These are phyloP conservation scores for Hemitrygon akajei DNA, from an alignment of 2,797 vertebrate species.

Conservation along the genomic window DNA sequence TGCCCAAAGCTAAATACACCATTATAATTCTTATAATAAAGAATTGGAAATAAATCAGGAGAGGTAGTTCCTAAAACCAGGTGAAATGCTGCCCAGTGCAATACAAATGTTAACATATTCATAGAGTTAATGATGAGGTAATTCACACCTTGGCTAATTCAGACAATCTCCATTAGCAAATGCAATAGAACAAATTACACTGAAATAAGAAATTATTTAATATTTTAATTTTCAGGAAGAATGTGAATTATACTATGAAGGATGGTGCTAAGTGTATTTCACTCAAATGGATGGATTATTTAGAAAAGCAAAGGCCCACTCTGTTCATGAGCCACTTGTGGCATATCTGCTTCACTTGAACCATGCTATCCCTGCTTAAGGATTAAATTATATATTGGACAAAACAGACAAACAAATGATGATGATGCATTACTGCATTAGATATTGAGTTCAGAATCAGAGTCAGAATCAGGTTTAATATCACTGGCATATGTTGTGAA, in stretches of 20 bases:
- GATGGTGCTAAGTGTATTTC: not conserved
- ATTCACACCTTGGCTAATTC: slow-evolving; percentile 18
- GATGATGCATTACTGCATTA: not conserved
- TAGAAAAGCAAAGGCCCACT: not conserved
- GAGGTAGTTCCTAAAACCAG: not conserved
- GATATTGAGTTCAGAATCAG: not conserved
- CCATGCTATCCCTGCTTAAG: not conserved
- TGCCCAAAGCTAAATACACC: not conserved
- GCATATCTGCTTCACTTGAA: not conserved
- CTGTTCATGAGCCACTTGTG: not conserved
- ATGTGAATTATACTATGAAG: not conserved
- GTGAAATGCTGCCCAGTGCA: not conserved
- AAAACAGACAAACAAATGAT: not conserved
- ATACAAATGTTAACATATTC: slow-evolving; percentile 7
- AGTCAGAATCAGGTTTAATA: too few species aligned
- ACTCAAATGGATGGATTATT: not conserved
- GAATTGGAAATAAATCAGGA: not conserved
- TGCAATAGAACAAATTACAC: not conserved
- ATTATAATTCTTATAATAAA: not conserved
- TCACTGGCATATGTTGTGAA: too few species aligned
- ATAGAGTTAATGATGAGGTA: slow-evolving; percentile 5
- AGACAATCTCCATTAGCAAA: not conserved
- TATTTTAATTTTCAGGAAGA: not conserved
- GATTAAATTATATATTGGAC: not conserved
- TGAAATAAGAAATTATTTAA: slow-evolving; percentile 14